Base-by-base conservation (phyloP, 2,797 vertebrate genomes). In the Anguilla anguilla region DNA sequence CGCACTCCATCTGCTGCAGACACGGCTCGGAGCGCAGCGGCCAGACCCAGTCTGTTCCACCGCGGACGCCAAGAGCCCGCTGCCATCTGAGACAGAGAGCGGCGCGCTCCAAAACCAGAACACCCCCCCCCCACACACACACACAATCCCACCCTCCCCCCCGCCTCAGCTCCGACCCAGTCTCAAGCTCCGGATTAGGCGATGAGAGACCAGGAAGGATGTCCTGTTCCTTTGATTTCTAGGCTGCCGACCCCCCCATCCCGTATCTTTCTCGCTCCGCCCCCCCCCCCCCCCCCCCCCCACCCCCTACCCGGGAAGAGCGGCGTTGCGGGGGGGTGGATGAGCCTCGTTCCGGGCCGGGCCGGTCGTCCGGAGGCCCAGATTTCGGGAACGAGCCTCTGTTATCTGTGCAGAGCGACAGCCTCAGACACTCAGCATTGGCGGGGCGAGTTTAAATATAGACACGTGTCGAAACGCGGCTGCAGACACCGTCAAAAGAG, bases 391-490 rank as follows among this genome's bases (percentile, higher is more conserved):
- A 15, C 4, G n/a, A 15, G 82, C 82, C 51, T 15, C 15, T 13
- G 49, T 83, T 83, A 57, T 83, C 82, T 83, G 22, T n/a, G n/a
- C 1, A 55, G 82, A 1, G 51, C 2, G 11, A 35, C 11, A 17
- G 43, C 43, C 19, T 10, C 19, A 49, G 77, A 0, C 77, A 22
- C 77, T 19, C 13, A 35, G 82, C 49, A 1, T 35, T n/a, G 15
- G 82, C 6, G 51, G 51, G 17, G 49, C 0, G 82, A 6, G 82
- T 57, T 83, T 83, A 83, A 28, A 83, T 83, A 83, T 83, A 83
- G 82, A 57, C 82, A 5, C n/a, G 28, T n/a, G 53, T 1, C 53
- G 53, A 28, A 83, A 13, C 3, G 51, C 82, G 19, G 31, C 51
- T 3, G 82, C 51, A 53, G 51, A 28, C 49, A 82, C 72, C 39